These are phyloP conservation scores for Ochlodes sylvanus DNA, from an alignment of 2,888 invertebrate genomes.

Conservation along the genomic window DNA sequence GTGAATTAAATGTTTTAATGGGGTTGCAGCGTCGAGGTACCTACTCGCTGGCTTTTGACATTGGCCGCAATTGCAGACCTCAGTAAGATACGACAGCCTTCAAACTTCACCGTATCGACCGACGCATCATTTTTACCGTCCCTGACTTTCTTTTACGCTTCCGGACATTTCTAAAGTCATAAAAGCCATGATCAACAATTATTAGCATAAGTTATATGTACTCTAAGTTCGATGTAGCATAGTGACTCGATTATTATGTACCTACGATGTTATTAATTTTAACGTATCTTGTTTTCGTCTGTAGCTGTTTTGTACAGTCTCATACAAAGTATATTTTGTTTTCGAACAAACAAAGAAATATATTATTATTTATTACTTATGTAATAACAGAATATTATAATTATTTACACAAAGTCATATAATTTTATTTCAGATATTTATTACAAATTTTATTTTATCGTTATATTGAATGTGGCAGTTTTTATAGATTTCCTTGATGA, in stretches of 20 bases:
- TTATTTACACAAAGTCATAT: constrained; percentile 70
- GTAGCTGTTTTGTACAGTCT: constrained; percentile 76
- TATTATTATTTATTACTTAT: constrained; percentile 67
- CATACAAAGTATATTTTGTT: constrained; percentile 75
- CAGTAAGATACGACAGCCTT: constrained; percentile 78
- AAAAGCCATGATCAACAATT: constrained; percentile 75
- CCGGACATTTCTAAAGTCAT: constrained; percentile 65
- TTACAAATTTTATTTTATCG: constrained; percentile 65
- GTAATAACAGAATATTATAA: constrained; percentile 63
- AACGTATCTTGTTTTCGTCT: constrained; percentile 61
- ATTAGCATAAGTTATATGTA: constrained; percentile 72
- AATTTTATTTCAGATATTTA: constrained; percentile 65
- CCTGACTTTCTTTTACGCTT: constrained; percentile 60
- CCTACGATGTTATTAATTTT: constrained; percentile 75
- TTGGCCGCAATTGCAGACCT: constrained; percentile 76
- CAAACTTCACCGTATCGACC: constrained; percentile 75
- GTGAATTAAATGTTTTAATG: constrained; percentile 79
- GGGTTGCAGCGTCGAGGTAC: constrained; percentile 85
- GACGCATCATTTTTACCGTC: constrained; percentile 79
- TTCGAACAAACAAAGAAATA: constrained; percentile 67
- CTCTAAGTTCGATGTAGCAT: constrained; percentile 70
- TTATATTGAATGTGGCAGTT: constrained; percentile 73
- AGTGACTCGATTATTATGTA: constrained; percentile 75
- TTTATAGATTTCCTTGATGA: constrained; percentile 60
- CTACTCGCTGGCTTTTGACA: constrained; percentile 86